Evolutionary conservation across 2,113 vertebrate genomes (phyloP).

Genomic region (Odocoileus hemionus): DNA sequence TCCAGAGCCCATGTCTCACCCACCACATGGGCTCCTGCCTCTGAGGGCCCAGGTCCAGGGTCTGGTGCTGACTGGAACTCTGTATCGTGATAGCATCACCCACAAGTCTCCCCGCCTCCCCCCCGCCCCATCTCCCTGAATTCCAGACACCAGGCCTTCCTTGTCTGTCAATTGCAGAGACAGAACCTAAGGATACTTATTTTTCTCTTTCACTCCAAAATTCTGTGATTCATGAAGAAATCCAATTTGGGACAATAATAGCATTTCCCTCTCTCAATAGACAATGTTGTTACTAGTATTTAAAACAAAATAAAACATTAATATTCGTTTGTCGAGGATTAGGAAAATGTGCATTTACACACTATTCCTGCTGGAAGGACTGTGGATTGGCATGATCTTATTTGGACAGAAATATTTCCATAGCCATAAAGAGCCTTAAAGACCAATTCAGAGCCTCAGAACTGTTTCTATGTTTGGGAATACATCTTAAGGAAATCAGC

Average conservation of each 20-base stretch:
- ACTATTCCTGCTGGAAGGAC: not conserved
- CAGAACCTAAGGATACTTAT: not conserved
- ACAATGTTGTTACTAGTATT: not conserved
- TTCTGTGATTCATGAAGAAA: not conserved
- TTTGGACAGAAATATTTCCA: not conserved
- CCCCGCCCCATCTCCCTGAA: not conserved
- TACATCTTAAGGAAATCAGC: not conserved
- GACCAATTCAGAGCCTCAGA: not conserved
- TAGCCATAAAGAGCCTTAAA: not conserved
- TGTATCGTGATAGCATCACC: too few species aligned
- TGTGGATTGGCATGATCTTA: not conserved
- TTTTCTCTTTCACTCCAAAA: not conserved
- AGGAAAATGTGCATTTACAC: not conserved
- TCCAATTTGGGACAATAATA: not conserved
- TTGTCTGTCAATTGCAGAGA: not conserved
- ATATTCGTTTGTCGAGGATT: not conserved
- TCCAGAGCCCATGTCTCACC: not conserved
- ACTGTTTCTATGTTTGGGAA: not conserved
- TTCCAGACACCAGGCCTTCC: not conserved
- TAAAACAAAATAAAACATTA: not conserved
- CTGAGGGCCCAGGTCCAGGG: not conserved
- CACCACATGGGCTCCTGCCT: rapidly evolving
- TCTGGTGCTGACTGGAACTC: not conserved
- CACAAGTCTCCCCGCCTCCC: rapidly evolving
- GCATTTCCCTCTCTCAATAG: not conserved